These are phyloP conservation scores for Mellivora capensis DNA, from an alignment of 2,113 vertebrate species.

Conservation along the genomic window DNA sequence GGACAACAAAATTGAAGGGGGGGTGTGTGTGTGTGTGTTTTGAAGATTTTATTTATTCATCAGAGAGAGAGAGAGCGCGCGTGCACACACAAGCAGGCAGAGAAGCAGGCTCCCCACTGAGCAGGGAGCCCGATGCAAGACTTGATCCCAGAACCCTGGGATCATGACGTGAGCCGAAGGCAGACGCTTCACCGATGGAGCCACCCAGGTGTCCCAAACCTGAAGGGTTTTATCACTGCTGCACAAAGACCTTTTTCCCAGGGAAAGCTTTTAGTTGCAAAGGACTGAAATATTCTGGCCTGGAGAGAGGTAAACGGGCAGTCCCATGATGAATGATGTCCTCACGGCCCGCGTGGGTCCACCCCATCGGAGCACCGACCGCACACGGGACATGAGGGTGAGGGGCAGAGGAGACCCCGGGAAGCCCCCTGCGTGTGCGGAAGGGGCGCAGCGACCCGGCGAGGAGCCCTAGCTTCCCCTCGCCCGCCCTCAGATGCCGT, in stretches of 20 bases:
- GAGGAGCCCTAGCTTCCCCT: fast-evolving
- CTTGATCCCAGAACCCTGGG: too few species aligned
- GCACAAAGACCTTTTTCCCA: neutral
- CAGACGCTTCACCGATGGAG: too few species aligned
- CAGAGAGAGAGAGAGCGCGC: too few species aligned
- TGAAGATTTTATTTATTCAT: too few species aligned
- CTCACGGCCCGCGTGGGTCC: neutral
- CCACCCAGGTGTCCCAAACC: too few species aligned
- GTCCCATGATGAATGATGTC: fast-evolving
- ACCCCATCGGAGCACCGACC: neutral
- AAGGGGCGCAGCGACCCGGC: neutral
- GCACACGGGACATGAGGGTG: fast-evolving
- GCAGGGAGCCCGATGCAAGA: too few species aligned
- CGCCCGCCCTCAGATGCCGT: neutral
- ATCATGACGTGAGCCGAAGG: too few species aligned
- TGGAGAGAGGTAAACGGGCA: neutral
- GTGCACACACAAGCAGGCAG: too few species aligned
- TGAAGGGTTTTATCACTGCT: neutral
- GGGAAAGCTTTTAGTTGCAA: neutral
- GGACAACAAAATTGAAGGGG: too few species aligned
- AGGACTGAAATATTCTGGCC: neutral
- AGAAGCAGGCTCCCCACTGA: too few species aligned
- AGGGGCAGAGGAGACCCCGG: neutral
- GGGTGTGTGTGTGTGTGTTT: too few species aligned
- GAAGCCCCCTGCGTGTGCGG: neutral